phyloP scores from a whole-genome alignment of 1,140 invertebrate genomes.

The Homalodisca vitripennis region DNA sequence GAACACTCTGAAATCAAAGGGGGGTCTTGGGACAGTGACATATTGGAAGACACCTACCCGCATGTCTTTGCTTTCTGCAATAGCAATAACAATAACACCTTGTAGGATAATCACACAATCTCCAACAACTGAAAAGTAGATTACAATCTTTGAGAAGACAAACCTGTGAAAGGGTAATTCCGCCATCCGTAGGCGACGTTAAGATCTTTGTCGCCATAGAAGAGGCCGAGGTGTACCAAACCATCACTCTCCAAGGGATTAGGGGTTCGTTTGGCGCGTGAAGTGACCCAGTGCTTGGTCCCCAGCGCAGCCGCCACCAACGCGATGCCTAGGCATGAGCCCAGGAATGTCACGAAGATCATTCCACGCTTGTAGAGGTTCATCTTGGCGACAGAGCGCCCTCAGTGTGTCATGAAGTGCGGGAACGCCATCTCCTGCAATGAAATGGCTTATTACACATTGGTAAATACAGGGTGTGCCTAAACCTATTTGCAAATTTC shows the following conservation, averaged over 20 bases:
- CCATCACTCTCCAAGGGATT: constrained; percentile 72
- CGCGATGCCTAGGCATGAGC: constrained; percentile 78
- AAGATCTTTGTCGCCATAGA: constrained; percentile 78
- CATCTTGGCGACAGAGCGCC: constrained; percentile 37
- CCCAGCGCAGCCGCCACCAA: constrained; percentile 79
- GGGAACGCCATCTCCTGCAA: constrained; percentile 21
- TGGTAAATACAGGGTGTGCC: no score
- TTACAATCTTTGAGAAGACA: no score
- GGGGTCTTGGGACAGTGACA: no score
- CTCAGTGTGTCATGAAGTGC: constrained; percentile 14
- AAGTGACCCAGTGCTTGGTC: constrained; percentile 85
- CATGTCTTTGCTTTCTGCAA: no score
- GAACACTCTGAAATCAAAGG: no score
- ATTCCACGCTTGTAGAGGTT: constrained; percentile 70
- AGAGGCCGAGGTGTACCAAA: constrained; percentile 77
- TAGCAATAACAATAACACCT: no score
- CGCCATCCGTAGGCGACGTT: constrained; percentile 81
- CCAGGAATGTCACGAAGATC: constrained; percentile 86
- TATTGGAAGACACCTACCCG: no score
- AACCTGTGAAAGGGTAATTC: constrained; percentile 68
- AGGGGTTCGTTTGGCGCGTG: constrained; percentile 64
- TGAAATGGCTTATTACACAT: no score
- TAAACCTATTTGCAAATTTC: no score
- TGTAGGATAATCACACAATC: no score
- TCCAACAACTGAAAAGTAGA: no score